Evolutionary conservation across 2,888 invertebrate species (phyloP).

Genomic region (Nycteola revayana): DNA sequence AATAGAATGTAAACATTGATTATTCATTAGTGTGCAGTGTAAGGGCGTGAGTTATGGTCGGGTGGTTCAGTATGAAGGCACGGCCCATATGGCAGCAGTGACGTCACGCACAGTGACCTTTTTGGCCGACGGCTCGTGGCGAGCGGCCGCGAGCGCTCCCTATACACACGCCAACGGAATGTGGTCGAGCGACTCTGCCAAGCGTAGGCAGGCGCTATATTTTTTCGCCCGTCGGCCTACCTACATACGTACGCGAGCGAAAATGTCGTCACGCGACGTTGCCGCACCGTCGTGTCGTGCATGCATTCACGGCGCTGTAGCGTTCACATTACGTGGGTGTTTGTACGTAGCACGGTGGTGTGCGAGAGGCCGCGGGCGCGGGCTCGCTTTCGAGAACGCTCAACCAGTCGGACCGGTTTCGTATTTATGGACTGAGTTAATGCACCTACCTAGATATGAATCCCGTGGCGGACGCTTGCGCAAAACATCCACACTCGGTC

Average conservation of each 20-base stretch:
- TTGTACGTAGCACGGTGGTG: slow-evolving; percentile 60
- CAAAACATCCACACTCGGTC: slow-evolving; percentile 60
- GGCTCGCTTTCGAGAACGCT: slow-evolving; percentile 80
- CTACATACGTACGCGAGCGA: slow-evolving; percentile 80
- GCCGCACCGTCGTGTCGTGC: slow-evolving; percentile 73
- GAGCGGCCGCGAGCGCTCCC: slow-evolving; percentile 57
- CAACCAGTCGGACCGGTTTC: slow-evolving; percentile 77
- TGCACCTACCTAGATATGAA: slow-evolving; percentile 77
- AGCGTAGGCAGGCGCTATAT: slow-evolving; percentile 78
- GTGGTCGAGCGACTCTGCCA: slow-evolving; percentile 77
- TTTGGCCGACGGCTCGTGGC: slow-evolving; percentile 68
- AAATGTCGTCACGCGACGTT: slow-evolving; percentile 84
- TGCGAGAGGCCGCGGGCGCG: slow-evolving; percentile 71
- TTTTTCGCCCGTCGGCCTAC: slow-evolving; percentile 75
- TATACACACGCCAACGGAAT: slow-evolving; percentile 74
- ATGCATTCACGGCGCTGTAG: slow-evolving; percentile 66
- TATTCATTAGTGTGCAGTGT: slow-evolving; percentile 44
- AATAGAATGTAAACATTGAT: slow-evolving; percentile 41
- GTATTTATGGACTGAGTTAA: slow-evolving; percentile 79
- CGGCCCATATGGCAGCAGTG: slow-evolving; percentile 71
- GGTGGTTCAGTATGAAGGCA: slow-evolving; percentile 46
- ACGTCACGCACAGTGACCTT: slow-evolving; percentile 77
- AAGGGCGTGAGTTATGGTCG: slow-evolving; percentile 56
- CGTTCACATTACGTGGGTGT: slow-evolving; percentile 74
- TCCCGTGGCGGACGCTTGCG: slow-evolving; percentile 70